Conservation (phyloP, 2,113 vertebrate species). For the Crotalus tigris region DNA sequence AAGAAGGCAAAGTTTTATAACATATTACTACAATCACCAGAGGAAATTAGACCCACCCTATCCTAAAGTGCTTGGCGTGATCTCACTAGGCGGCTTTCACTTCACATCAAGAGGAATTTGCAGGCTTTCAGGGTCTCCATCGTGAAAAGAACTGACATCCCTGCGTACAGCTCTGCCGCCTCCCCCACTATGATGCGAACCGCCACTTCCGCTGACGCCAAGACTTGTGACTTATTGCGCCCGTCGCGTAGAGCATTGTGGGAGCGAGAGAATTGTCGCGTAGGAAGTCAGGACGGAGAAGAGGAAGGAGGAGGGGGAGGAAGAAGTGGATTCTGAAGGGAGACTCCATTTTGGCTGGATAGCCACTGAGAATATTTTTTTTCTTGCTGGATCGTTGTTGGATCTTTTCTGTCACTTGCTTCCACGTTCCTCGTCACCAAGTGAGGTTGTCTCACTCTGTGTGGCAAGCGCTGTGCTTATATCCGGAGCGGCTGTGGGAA, state of each 20-base stretch:
- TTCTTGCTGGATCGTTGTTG: neutral
- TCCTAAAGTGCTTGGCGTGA: neutral
- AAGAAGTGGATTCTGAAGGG: neutral
- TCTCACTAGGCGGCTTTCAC: neutral
- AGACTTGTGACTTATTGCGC: constrained; percentile 55
- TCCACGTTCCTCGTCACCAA: neutral
- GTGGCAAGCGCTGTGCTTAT: neutral
- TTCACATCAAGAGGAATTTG: neutral
- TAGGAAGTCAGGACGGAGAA: constrained; percentile 48
- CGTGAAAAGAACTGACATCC: fast-evolving
- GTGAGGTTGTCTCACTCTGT: too few species aligned
- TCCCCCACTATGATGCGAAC: neutral
- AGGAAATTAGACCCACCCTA: neutral
- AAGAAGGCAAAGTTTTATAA: too few species aligned
- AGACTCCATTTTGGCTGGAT: constrained; percentile 71
- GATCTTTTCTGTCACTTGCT: too few species aligned
- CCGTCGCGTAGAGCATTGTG: constrained; percentile 65
- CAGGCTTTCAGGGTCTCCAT: neutral
- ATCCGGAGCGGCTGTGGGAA: constrained; percentile 27
- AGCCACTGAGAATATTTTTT: neutral
- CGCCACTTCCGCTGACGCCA: too few species aligned
- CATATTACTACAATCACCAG: too few species aligned
- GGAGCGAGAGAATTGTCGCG: constrained; percentile 64
- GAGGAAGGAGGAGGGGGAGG: neutral
- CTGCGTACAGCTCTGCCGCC: fast-evolving